Conservation (phyloP, 2,888 invertebrate genomes). For the Dasysyrphus tricinctus region DNA sequence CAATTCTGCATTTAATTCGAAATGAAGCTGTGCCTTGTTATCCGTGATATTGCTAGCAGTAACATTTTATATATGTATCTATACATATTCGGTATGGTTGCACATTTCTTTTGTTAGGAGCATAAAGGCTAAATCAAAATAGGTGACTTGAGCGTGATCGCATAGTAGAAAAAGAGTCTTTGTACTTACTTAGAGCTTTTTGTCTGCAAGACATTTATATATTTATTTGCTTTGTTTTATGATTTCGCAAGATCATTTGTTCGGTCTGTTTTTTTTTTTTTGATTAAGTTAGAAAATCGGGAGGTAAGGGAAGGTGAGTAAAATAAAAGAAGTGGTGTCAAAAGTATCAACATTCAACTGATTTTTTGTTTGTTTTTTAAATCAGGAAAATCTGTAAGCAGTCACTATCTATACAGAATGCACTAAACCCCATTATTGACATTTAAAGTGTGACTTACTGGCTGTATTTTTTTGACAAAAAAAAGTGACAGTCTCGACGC, state of each 20-base stretch:
- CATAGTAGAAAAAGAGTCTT: conserved; percentile 20
- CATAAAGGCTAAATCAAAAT: conserved; percentile 35
- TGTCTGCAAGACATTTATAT: conserved; percentile 58
- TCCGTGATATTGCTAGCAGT: conserved; percentile 43
- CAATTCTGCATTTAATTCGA: conserved; percentile 54
- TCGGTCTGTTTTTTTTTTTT: conserved; percentile 58
- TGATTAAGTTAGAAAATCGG: not conserved
- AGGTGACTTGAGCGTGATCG: conserved; percentile 67
- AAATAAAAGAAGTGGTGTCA: not conserved
- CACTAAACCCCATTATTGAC: not conserved
- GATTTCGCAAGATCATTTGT: conserved; percentile 69
- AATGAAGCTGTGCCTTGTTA: conserved; percentile 45
- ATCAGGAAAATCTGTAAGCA: not conserved
- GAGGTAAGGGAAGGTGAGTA: not conserved
- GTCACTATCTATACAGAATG: not conserved
- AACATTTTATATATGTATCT: conserved; percentile 15
- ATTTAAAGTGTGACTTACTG: not conserved
- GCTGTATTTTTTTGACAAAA: not conserved
- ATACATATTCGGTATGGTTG: not conserved
- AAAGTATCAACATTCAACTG: conserved; percentile 67
- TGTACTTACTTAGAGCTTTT: conserved; percentile 8
- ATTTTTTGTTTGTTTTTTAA: conserved; percentile 27
- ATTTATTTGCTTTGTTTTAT: conserved; percentile 68
- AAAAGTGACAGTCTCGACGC: not conserved
- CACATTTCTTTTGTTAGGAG: conserved; percentile 31